Evolutionary conservation across 2,113 vertebrate genomes (phyloP).

Genomic region (Rattus rattus): DNA sequence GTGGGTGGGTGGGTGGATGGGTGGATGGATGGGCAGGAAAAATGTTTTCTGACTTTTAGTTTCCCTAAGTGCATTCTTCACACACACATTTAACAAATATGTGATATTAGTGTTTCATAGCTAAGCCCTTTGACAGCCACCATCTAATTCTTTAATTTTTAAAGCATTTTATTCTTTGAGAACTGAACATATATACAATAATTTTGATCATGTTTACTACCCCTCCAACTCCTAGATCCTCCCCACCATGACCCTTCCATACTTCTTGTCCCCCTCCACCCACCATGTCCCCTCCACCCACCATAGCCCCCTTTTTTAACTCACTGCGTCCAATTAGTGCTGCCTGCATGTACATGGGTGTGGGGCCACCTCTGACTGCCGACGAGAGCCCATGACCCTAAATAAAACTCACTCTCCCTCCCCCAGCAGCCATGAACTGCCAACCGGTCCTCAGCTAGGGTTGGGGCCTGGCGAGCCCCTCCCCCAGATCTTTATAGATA

Average conservation of each 20-base stretch:
- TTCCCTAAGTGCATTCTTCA: conserved; percentile 41
- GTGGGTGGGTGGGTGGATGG: not conserved
- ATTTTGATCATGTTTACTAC: not conserved
- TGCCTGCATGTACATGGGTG: not conserved
- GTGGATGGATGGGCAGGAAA: not conserved
- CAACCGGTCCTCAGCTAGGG: not conserved
- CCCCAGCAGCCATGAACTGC: not conserved
- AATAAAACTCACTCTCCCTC: not conserved
- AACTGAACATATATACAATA: not conserved
- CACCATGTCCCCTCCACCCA: too few species aligned
- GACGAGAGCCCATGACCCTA: not conserved
- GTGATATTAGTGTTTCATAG: conserved; percentile 4
- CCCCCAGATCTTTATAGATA: not conserved
- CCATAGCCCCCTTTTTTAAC: not conserved
- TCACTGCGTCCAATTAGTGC: not conserved
- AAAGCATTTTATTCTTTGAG: not conserved
- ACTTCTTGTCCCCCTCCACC: too few species aligned
- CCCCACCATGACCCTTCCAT: too few species aligned
- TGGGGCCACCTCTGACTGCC: not conserved
- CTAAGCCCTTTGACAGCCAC: not conserved
- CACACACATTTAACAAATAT: conserved; percentile 15
- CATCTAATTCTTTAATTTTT: not conserved
- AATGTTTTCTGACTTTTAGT: not conserved
- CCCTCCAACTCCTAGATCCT: too few species aligned
- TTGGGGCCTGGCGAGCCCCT: not conserved